Evolutionary conservation across 2,113 vertebrate species (phyloP).

Genomic region (Cyanoliseus patagonus): DNA sequence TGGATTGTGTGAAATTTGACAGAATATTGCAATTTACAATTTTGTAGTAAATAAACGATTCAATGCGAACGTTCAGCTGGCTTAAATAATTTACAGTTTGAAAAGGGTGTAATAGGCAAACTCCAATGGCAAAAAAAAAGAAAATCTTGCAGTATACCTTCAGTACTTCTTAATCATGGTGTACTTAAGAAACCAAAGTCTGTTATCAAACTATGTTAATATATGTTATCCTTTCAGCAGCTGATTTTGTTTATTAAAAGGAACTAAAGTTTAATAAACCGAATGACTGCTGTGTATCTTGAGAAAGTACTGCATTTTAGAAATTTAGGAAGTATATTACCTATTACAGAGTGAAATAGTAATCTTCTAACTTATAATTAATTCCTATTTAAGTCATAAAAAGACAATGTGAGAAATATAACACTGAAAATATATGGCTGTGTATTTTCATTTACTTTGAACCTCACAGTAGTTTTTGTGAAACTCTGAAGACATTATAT

Average conservation of each 20-base stretch:
- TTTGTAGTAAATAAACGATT: conserved; percentile 58
- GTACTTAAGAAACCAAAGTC: conserved; percentile 47
- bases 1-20: conserved; percentile 3
- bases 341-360: not conserved
- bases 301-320: not conserved
- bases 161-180: conserved; percentile 31
- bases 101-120: conserved; percentile 39
- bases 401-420: not conserved
- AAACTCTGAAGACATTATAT: not conserved
- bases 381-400: not conserved
- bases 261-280: not conserved
- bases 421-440: not conserved
- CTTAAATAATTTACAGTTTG: conserved; percentile 57
- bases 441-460: not conserved
- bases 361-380: not conserved
- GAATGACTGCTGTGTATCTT: not conserved
- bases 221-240: not conserved
- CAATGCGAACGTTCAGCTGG: conserved; percentile 14
- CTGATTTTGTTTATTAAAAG: not conserved
- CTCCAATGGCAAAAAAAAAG: conserved; percentile 30
- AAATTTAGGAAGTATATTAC: not conserved
- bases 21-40: conserved; percentile 52
- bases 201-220: not conserved
- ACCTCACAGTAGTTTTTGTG: not conserved
- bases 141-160: conserved; percentile 24